phyloP scores from a whole-genome alignment of 2,113 vertebrate genomes.

The Psilopsiagon aurifrons region DNA sequence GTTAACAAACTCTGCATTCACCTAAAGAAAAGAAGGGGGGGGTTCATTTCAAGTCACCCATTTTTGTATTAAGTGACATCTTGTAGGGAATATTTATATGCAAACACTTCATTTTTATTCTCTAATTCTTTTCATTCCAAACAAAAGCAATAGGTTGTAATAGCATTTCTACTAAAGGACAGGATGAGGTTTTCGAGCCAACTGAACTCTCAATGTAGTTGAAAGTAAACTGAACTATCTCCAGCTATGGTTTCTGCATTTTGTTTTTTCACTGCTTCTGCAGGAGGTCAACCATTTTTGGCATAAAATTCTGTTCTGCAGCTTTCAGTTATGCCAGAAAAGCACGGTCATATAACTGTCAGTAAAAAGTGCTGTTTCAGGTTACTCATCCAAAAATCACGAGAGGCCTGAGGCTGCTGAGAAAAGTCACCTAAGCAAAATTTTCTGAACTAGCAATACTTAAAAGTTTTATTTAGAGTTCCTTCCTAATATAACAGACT shows the following conservation, averaged over 20 bases:
- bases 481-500: neutral
- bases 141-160: neutral
- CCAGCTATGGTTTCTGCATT: neutral
- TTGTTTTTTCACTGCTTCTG: neutral
- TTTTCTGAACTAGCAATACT: neutral
- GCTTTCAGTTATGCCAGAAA: neutral
- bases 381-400: neutral
- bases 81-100: neutral
- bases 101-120: neutral
- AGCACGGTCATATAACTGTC: neutral
- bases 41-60: neutral
- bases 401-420: neutral
- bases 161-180: neutral
- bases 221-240: neutral
- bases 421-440: neutral
- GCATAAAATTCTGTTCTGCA: neutral
- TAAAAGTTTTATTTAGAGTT: neutral
- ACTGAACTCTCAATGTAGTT: neutral
- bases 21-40: conserved; percentile 68
- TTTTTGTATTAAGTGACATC: neutral
- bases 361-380: neutral
- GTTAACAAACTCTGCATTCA: conserved; percentile 74
- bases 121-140: neutral
- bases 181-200: neutral
- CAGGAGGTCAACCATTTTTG: neutral